Evolutionary conservation across 2,113 vertebrate species (phyloP).

Genomic region (Chlamydotis undulata): DNA sequence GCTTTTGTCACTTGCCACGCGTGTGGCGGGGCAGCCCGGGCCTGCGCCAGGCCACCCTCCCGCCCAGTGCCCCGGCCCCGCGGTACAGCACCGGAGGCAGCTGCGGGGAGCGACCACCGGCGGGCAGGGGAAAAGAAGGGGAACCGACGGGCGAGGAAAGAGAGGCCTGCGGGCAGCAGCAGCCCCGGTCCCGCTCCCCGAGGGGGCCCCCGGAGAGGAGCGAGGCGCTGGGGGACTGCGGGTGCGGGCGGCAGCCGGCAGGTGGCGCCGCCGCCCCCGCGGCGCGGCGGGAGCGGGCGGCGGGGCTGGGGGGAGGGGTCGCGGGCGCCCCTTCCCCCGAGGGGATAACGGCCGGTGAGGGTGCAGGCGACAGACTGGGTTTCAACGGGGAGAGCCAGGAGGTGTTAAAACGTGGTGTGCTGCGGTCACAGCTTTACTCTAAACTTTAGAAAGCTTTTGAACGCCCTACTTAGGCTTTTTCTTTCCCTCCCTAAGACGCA

Average conservation of each 20-base stretch:
- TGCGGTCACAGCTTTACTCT: accelerated
- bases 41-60: background rate
- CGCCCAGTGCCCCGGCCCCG: too few relatives aligned
- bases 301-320: background rate
- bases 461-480: accelerated
- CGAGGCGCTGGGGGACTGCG: too few relatives aligned
- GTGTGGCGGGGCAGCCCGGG: too few relatives aligned
- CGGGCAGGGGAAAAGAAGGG: too few relatives aligned
- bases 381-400: accelerated
- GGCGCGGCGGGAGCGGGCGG: too few relatives aligned
- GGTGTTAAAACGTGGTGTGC: accelerated
- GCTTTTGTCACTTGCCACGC: accelerated
- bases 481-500: background rate
- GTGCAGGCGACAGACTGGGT: accelerated
- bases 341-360: accelerated
- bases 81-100: too few relatives aligned
- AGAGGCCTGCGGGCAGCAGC: accelerated
- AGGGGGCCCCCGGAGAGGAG: background rate
- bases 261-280: too few relatives aligned
- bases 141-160: too few relatives aligned
- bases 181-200: background rate
- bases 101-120: background rate
- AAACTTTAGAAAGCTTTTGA: background rate
- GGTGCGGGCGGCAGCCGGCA: too few relatives aligned
- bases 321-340: too few relatives aligned